Evolutionary conservation across 1,140 invertebrate species (phyloP), one percentile per base, ranked within the genome.

Genomic region (Drosophila chauvacae): DNA sequence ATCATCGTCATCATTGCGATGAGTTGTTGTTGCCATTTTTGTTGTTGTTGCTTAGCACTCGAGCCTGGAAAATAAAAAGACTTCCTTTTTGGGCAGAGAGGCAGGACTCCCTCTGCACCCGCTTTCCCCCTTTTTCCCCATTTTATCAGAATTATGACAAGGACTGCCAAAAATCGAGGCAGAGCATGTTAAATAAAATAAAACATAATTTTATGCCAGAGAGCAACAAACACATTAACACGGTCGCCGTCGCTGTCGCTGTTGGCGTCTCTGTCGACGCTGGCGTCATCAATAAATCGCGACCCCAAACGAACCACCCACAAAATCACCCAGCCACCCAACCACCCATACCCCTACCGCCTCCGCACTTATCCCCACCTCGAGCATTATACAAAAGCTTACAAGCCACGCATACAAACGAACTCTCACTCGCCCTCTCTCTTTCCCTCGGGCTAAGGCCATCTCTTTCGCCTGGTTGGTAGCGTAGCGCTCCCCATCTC

Each of bases 221-320:
- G 66, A 79, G 85, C 77, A 88, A 88, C 84, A 90, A 88, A 88
- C 80, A 88, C 85, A 88, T 88, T 88, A 88, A 90, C 81, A 90
- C 85, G 77, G 81, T 61, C 57, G 30, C 47, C 72, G 60, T 59
- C 51, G 62, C 57, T 23, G 71, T 65, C 42, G 72, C 28, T 51
- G 56, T 30, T 10, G 57, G 28, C 81, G 56, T 55, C 81, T 73
- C 35, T 63, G 74, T 44, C 64, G 77, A 35, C 82, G 81, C 74
- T 74, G 85, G 74, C 84, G 85, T 88, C 84, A 85, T 88, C 85
- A 88, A 88, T 88, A 88, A 88, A 88, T 88, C 85, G 85, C 84
- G 70, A 81, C 81, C 80, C 85, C 85, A 90, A 56, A 42, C 77
- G 60, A 66, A 80, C 82, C 71, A 37, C 70, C 62, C 44, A 50